Base-by-base conservation (phyloP, 2,113 vertebrate genomes). In the Phocoena sinus region DNA sequence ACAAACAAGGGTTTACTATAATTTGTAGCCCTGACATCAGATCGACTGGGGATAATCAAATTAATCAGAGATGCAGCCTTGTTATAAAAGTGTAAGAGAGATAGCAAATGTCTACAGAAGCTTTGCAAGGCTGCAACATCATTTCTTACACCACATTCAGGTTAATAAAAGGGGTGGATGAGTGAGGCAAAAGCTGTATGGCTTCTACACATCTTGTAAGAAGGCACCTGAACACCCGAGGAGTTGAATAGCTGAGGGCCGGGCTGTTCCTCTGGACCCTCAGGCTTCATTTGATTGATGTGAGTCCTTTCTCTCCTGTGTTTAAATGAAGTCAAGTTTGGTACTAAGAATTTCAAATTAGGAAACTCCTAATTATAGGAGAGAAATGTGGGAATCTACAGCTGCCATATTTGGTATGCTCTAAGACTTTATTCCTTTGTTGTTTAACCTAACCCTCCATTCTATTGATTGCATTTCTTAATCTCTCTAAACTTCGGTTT, bases 121-220 rank as follows among this genome's bases (percentile, higher is more conserved):
- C 50, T 98, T 96, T 67, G 94, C 7, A 93, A 79, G 94, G 26
- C 88, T 96, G 63, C 73, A 63, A 93, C 97, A 95, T 90, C 25
- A 14, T 76, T 95, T 96, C 92, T 98, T 92, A 91, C 33, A 70
- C 85, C 70, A 71, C 58, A 95, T 95, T 96, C 25, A 96, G 86
- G n/a, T 83, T 91, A 88, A 92, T 62, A 26, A 74, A 83, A 87
- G 90, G 6, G 33, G 71, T 28, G 1, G 12, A 3, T 71, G 56
- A 17, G 36, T 96, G 86, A 97, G 0, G 0, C 38, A 65, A 71
- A 97, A 41, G 76, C 76, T 85, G 50, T 36, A 89, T 62, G 68
- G 79, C 94, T 97, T 81, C 73, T 60, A 95, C 91, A 58, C 18
- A 84, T 60, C 67, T 89, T 18, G 2, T 82, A 50, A 67, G 86